These are phyloP conservation scores for Eilema caniola DNA, from an alignment of 2,888 invertebrate species.

Conservation along the genomic window DNA sequence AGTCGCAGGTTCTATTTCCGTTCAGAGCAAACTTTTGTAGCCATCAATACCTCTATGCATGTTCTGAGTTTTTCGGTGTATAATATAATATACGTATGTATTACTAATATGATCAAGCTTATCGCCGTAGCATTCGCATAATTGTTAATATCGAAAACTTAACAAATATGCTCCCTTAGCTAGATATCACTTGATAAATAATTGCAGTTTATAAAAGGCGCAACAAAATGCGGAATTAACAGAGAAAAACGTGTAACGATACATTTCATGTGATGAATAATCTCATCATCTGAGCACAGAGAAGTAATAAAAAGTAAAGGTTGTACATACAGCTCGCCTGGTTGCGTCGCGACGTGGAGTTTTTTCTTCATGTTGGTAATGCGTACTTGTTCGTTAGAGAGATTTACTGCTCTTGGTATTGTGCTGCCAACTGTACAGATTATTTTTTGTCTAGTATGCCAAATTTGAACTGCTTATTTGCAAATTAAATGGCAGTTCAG, in stretches of 20 bases:
- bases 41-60: background rate
- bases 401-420: conserved; percentile 13
- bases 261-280: background rate
- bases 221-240: background rate
- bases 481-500: too few species aligned
- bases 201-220: background rate
- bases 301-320: background rate
- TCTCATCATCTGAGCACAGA: background rate
- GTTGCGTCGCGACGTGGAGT: conserved; percentile 19
- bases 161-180: too few species aligned
- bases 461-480: background rate
- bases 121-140: too few species aligned
- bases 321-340: conserved; percentile 25
- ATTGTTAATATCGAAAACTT: too few species aligned
- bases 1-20: background rate
- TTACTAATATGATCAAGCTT: too few species aligned
- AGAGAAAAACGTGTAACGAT: background rate
- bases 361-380: conserved; percentile 23
- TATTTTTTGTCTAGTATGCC: background rate
- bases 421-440: conserved; percentile 6
- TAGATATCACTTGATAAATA: background rate
- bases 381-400: conserved; percentile 23
- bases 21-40: background rate
- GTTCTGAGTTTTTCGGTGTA: too few species aligned
- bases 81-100: too few species aligned